Evolutionary conservation across 2,888 invertebrate genomes (phyloP).

Genomic region (Pycnomerus fuliginosus): DNA sequence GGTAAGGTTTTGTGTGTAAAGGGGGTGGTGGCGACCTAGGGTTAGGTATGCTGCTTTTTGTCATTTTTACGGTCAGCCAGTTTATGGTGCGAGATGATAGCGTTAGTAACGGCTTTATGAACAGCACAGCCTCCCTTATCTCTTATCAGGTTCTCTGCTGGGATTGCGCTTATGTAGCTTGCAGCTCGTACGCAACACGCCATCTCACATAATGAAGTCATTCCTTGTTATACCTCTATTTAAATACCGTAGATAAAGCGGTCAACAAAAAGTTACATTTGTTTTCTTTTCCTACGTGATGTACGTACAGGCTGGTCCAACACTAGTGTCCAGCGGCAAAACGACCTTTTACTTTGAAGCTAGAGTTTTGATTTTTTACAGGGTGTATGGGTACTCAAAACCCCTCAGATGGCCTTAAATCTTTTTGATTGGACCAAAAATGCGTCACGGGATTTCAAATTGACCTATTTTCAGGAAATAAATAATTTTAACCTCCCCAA

Average conservation of each 20-base stretch:
- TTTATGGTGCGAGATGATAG: constrained; percentile 50
- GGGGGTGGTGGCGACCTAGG: constrained; percentile 8
- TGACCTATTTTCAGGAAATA: no score
- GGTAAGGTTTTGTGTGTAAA: background rate
- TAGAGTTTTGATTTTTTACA: no score
- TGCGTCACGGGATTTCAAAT: no score
- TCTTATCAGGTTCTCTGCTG: constrained; percentile 42
- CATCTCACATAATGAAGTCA: constrained; percentile 27
- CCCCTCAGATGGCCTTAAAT: no score
- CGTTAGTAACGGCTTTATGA: constrained; percentile 49
- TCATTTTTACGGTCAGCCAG: constrained; percentile 50
- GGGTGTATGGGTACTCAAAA: no score
- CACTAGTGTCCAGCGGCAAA: no score
- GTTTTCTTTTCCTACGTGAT: no score
- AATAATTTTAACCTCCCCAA: no score
- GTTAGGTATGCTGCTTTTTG: constrained; percentile 34
- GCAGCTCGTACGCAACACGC: constrained; percentile 30
- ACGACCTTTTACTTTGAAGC: no score
- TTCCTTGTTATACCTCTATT: constrained; percentile 13
- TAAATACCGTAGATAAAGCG: no score
- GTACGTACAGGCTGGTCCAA: no score
- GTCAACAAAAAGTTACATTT: constrained; percentile 3
- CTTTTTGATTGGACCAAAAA: no score
- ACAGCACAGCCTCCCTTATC: constrained; percentile 42
- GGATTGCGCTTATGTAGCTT: constrained; percentile 37